Evolutionary conservation across 2,888 invertebrate genomes (phyloP), one percentile per base, ranked within the genome.

Genomic region (Leucophenga maculata): DNA sequence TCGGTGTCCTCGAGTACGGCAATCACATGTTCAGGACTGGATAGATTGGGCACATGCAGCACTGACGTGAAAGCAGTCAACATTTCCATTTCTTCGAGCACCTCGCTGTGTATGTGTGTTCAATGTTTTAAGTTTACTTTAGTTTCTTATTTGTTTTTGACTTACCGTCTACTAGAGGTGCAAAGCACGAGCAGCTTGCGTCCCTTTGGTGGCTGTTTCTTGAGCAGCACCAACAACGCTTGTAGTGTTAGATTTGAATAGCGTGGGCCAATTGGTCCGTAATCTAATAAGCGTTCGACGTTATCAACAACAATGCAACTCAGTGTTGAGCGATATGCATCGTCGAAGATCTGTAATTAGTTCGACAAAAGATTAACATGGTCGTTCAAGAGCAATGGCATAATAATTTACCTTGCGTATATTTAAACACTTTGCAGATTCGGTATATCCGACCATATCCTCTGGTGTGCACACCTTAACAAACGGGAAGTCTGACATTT

Each of bases 261-360:
- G 8, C 99, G 91, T 6, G 99, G 99, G 2, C 99, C 99, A 84
- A 99, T 97, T 0, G 99, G 93, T 22, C 98, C 97, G 89, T 99
- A 99, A 90, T 99, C 99, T 79, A 99, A 89, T 59, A 99, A 91
- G 77, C 98, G 93, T 89, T 99, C 99, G 82, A 99, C 96, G 88
- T 99, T 98, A 89, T 99, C 99, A 65, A 99, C 96, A 73, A 99
- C 91, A 86, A 99, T 95, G 88, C 98, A 98, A 78, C 98, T 98
- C 73, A 98, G 90, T 46, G 93, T 94, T 0, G 99, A 99, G 85
- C 98, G 96, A 90, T 99, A 98, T 0, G 99, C 99, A 90, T 99
- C 99, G 88, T 99, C 99, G 89, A 99, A 99, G 72, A 97, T 93
- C 95, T 96, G 31, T 16, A 16, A 22, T 26, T 26, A 26, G 26